phyloP scores from a whole-genome alignment of 2,888 invertebrate species.

The Copidosoma aretas region DNA sequence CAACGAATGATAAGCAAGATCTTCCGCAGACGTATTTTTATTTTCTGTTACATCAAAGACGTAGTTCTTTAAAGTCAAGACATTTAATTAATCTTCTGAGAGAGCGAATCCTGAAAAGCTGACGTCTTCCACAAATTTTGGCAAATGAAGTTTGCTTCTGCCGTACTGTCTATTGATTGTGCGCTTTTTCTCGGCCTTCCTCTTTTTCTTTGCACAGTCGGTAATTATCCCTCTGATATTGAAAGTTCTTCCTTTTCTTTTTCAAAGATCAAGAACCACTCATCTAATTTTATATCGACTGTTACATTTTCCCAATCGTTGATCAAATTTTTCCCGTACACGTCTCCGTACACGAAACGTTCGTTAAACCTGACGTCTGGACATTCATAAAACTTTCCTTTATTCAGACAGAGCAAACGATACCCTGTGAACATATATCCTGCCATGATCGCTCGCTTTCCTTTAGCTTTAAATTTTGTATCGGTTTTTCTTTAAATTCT shows the following conservation, averaged over 20 bases:
- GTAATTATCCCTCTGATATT: background rate
- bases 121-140: background rate
- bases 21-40: background rate
- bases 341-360: slow-evolving; percentile 5
- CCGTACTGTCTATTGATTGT: too few species aligned
- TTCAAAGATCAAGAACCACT: background rate
- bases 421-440: background rate
- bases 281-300: background rate
- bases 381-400: background rate
- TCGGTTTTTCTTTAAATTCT: background rate
- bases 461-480: background rate
- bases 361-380: background rate
- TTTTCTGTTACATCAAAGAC: background rate
- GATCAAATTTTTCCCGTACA: background rate
- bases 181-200: too few species aligned
- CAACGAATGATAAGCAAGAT: background rate
- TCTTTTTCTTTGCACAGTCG: background rate
- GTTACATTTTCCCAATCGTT: background rate
- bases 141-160: background rate
- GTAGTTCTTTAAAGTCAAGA: background rate
- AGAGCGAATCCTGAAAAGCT: too few species aligned
- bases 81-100: too few species aligned
- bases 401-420: background rate
- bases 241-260: background rate
- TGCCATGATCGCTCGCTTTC: background rate